Conservation (phyloP, 1,140 invertebrate species). For the Bombus confusus region DNA sequence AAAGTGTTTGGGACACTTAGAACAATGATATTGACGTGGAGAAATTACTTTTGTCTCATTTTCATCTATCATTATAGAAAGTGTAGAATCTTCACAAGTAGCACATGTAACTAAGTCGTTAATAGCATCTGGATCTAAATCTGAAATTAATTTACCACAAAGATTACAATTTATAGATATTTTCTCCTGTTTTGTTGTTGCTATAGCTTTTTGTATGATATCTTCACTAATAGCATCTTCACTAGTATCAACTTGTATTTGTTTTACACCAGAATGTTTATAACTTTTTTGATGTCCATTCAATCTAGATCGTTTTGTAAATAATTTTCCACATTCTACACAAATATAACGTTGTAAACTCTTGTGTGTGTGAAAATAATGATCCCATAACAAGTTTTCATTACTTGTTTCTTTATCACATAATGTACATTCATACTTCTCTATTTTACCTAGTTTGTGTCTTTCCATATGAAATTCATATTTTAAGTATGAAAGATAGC, state of each 20-base stretch:
- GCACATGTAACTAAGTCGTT: slow-evolving; percentile 60
- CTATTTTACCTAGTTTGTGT: slow-evolving; percentile 59
- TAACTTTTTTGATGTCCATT: slow-evolving; percentile 56
- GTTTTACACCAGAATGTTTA: slow-evolving; percentile 51
- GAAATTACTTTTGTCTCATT: slow-evolving; percentile 59
- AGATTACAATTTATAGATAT: slow-evolving; percentile 56
- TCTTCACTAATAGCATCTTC: slow-evolving; percentile 16
- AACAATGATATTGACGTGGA: slow-evolving; percentile 66
- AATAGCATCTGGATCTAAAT: slow-evolving; percentile 58
- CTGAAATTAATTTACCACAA: slow-evolving; percentile 59
- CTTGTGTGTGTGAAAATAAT: slow-evolving; percentile 63
- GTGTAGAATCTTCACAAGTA: slow-evolving; percentile 53
- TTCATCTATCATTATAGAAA: slow-evolving; percentile 63
- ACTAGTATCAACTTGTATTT: slow-evolving; percentile 26
- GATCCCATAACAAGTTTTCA: slow-evolving; percentile 66
- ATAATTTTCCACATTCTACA: slow-evolving; percentile 56
- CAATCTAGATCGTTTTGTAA: slow-evolving; percentile 48
- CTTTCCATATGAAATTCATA: slow-evolving; percentile 70
- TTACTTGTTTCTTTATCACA: slow-evolving; percentile 62
- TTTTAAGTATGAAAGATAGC: slow-evolving; percentile 55
- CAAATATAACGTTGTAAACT: slow-evolving; percentile 56
- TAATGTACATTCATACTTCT: slow-evolving; percentile 55
- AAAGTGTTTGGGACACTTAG: slow-evolving; percentile 65
- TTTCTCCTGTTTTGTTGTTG: slow-evolving; percentile 19
- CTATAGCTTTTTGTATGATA: slow-evolving; percentile 26